A percentile compares a stretch with the other conserved stretches of the same genome.
Evolutionary conservation across 2,888 invertebrate genomes (phyloP).

Genomic region (Oscheius sp.): DNA sequence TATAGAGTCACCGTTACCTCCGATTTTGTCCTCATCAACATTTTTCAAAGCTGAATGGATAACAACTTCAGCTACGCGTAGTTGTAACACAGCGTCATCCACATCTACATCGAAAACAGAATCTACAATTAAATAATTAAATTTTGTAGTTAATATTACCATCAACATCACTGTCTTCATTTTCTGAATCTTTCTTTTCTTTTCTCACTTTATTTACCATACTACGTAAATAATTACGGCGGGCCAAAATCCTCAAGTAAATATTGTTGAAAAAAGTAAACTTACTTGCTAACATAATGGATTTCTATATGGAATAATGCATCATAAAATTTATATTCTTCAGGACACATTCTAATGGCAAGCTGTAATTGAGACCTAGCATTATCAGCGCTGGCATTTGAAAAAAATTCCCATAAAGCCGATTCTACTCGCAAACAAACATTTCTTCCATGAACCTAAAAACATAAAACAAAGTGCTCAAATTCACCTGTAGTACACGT

Average conservation of each 20-base stretch:
- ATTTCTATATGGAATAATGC: slow-evolving; percentile 24
- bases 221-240: slow-evolving; percentile 12
- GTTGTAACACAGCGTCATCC: slow-evolving; percentile 23
- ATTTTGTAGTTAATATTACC: background rate
- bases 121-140: slow-evolving; percentile 13
- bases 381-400: slow-evolving; percentile 29
- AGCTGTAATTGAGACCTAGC: slow-evolving; percentile 23
- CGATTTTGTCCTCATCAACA: background rate
- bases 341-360: slow-evolving; percentile 19
- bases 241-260: slow-evolving; percentile 22
- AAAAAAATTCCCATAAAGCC: slow-evolving; percentile 26
- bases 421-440: slow-evolving; percentile 18
- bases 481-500: slow-evolving; percentile 20
- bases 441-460: slow-evolving; percentile 27
- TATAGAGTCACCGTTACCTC: slow-evolving; percentile 19
- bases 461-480: background rate
- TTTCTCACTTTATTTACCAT: background rate
- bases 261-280: background rate
- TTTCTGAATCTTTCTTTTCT: background rate
- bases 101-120: slow-evolving; percentile 26
- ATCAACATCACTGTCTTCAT: slow-evolving; percentile 3
- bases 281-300: slow-evolving; percentile 26
- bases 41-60: slow-evolving; percentile 2
- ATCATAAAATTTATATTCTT: background rate
- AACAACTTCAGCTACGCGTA: slow-evolving; percentile 19